A percentile compares a stretch with the other conserved stretches of the same genome.
phyloP scores from a whole-genome alignment of 2,888 invertebrate genomes.

The Caenorhabditis panamensis region DNA sequence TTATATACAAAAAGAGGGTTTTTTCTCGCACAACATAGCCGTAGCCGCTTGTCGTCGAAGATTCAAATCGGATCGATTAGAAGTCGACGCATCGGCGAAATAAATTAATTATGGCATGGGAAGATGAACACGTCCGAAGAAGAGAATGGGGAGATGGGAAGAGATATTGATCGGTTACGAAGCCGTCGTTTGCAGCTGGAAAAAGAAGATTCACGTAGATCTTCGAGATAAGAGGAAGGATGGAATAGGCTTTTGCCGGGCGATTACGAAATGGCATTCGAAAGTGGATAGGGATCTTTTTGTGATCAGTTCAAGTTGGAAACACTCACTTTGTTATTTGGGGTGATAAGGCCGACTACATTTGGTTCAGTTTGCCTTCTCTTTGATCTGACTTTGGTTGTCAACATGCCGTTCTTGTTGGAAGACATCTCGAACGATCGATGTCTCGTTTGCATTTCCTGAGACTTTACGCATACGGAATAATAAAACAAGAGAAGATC shows the following conservation, averaged over 20 bases:
- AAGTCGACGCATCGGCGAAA: constrained; percentile 7
- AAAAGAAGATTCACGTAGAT: constrained; percentile 38
- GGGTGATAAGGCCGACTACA: constrained; percentile 62
- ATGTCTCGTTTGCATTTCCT: constrained; percentile 61
- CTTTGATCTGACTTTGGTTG: constrained; percentile 66
- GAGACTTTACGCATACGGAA: background rate
- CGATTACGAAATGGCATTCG: background rate
- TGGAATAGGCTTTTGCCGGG: background rate
- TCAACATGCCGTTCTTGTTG: constrained; percentile 67
- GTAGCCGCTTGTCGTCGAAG: background rate
- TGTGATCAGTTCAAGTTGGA: background rate
- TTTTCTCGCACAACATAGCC: background rate
- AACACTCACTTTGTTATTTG: constrained; percentile 39
- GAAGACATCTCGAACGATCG: constrained; percentile 70
- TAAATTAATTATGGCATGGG: constrained; percentile 54
- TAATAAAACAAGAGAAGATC: background rate
- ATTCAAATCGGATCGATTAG: constrained; percentile 14
- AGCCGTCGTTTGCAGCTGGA: constrained; percentile 52
- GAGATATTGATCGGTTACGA: constrained; percentile 49
- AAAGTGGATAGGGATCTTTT: background rate
- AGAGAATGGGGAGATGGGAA: constrained; percentile 15
- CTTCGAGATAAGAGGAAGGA: constrained; percentile 27
- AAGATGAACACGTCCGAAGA: constrained; percentile 50
- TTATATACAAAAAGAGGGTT: constrained; percentile 40
- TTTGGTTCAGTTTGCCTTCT: constrained; percentile 77